Evolutionary conservation across 2,113 vertebrate species (phyloP).

Genomic region (Crotophaga sulcirostris): DNA sequence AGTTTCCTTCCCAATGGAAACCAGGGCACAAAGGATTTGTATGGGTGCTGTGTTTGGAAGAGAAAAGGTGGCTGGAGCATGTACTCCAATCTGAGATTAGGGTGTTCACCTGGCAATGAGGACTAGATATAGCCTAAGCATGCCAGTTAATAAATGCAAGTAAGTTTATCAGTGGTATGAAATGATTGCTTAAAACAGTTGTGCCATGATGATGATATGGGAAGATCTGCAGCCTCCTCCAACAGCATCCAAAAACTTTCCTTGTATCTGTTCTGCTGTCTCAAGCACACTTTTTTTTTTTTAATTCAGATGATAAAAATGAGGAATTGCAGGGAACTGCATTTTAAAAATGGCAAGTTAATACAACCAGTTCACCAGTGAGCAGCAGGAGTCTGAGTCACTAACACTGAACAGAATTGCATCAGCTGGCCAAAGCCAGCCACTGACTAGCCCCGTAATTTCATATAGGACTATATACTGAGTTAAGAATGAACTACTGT

Average conservation of each 20-base stretch:
- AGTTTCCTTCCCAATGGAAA: background rate
- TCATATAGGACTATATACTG: background rate
- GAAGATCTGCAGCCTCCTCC: background rate
- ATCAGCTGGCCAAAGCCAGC: background rate
- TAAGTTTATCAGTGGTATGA: background rate
- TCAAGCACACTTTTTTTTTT: background rate
- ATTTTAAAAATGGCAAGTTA: background rate
- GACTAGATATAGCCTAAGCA: background rate
- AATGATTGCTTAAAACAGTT: background rate
- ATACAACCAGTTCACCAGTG: fast-evolving
- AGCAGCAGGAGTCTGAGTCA: background rate
- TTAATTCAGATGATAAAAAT: background rate
- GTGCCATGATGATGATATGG: background rate
- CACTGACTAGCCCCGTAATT: background rate
- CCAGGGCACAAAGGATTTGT: background rate
- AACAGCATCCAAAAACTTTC: background rate
- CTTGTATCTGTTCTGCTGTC: background rate
- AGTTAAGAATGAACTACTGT: background rate
- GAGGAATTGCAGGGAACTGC: background rate
- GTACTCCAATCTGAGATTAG: background rate
- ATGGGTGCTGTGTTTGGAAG: background rate
- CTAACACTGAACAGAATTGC: background rate
- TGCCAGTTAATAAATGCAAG: background rate
- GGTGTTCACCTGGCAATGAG: fast-evolving
- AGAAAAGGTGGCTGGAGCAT: background rate